Base-by-base conservation (phyloP, 2,888 invertebrate species). In the Chloroclystis v-ata region DNA sequence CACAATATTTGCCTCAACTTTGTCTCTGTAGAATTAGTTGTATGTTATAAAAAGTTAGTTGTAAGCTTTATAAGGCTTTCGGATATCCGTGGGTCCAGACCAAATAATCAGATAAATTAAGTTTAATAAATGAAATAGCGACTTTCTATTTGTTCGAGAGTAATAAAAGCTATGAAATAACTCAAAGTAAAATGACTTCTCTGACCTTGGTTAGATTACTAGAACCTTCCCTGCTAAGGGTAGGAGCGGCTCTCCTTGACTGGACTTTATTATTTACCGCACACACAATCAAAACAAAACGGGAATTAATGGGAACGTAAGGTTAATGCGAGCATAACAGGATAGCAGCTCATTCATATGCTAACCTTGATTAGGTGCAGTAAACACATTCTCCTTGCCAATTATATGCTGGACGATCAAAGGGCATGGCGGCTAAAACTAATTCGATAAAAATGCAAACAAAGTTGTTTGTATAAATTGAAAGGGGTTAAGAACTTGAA, bases 371-470 rank as follows among this genome's bases (percentile, higher is more conserved):
- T 49, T 57, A 55, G 51, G 12, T 33, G 10, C 4, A 28, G 65
- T 62, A 67, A 65, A 64, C 62, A 78, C 80, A 75, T 76, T 82
- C 80, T 75, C 78, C 75, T 63, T 59, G 61, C 58, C 61, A 66
- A 72, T 70, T 67, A 61, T 58, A 62, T 66, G 63, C 30, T 40
- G 43, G 49, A 57, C 53, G 37, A 6, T 38, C 20, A 37, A 42
- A 43, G 47, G 47, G 47, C 40, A 45, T 43, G 28, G 13, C 10
- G 47, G 43, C 47, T 52, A 48, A 24, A 41, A 32, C 37, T 48
- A 44, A 50, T 45, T 46, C 42, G 28, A 6, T 10, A 44, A 10
- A 33, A 29, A 29, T 28, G 24, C 5, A 24, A 43, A 12, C 10
- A 35, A 35, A 24, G 30, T 30, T 32, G 47, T 39, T 48, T 39